Evolutionary conservation across 2,888 invertebrate species (phyloP), one percentile per base, ranked within the genome.

Genomic region (Ophioninae sp.): DNA sequence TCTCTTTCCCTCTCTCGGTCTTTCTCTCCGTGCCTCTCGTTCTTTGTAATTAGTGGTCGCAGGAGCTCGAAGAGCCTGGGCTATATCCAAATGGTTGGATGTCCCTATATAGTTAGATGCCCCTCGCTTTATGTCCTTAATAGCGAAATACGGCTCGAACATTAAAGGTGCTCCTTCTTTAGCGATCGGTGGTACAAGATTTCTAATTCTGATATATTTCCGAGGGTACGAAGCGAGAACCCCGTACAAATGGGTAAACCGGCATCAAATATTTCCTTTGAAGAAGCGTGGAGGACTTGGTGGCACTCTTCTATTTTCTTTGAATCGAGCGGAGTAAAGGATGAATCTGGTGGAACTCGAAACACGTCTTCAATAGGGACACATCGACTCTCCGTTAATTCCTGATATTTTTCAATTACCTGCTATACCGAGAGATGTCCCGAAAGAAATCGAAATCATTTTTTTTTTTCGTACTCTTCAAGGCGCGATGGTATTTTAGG

Each of bases 191-290:
- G 83, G 85, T 87, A 85, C 88, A 88, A 90, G 90, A 91, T 91
- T 90, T 90, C 91, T 91, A 90, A 91, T 91, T 90, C 90, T 90
- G 90, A 90, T 91, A 91, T 90, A 91, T 91, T 88, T 71, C 22
- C 78, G 39, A 74, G 41, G 78, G 56, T 75, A 75, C 67, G 63
- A 84, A 84, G 59, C 41, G 71, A 30, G 58, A 71, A 72, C 68
- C 30, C 30, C 71, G 65, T 85, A 41, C 39, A 22, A 78, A 30
- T 51, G 17, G 30, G 10, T 58, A 59, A 8, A 22, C n/a, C 20
- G 63, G n/a, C 41, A 59, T 59, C 59, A 59, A 20, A 1, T 20
- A 59, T 22, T 22, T 59, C 3, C 22, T 22, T 51, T 3, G 0
- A 13, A 17, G 30, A 30, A 30, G 30, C 3, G 30, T 30, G 30